Base-by-base conservation (phyloP, 2,888 invertebrate species). In the Perizoma affinitatum region DNA sequence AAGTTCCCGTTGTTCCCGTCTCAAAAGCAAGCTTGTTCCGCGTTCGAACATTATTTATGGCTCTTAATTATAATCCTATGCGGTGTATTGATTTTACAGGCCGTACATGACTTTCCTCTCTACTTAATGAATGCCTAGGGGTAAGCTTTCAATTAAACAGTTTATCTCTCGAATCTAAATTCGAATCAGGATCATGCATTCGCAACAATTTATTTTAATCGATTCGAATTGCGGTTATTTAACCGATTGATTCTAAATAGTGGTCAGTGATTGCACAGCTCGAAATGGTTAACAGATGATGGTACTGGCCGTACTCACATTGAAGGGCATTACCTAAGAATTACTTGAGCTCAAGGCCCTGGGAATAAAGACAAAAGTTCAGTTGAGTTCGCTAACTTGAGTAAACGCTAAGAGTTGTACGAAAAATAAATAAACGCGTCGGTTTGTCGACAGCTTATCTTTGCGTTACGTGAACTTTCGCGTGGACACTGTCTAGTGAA, bases 11-110 rank as follows among this genome's bases (percentile, higher is more conserved):
- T 70, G 66, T 71, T 74, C 71, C 67, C 64, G 58, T 65, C 66
- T 66, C 56, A 61, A 47, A 63, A 63, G 56, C 70, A 61, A 72
- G 73, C 75, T 72, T 70, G 76, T 78, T 80, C 73, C 75, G 72
- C 72, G 73, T 77, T 74, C 72, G 72, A 75, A 74, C 74, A 78
- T 76, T 76, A 84, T 86, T 86, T 83, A 86, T 85, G 76, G 72
- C 67, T 71, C 71, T 79, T 84, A 82, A 85, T 85, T 83, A 83
- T 81, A 76, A 80, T 79, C 73, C 68, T 70, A 67, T 60, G 62
- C 65, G 68, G 72, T 64, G 67, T 77, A 79, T 78, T 80, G 72
- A 79, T 79, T 80, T 79, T 71, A 71, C 70, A 71, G 63, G 66
- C 72, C 72, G 70, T 73, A 74, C 72, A 67, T 68, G 66, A 68